Evolutionary conservation across 2,888 invertebrate genomes (phyloP).

Genomic region (Drosophila vallismaia): DNA sequence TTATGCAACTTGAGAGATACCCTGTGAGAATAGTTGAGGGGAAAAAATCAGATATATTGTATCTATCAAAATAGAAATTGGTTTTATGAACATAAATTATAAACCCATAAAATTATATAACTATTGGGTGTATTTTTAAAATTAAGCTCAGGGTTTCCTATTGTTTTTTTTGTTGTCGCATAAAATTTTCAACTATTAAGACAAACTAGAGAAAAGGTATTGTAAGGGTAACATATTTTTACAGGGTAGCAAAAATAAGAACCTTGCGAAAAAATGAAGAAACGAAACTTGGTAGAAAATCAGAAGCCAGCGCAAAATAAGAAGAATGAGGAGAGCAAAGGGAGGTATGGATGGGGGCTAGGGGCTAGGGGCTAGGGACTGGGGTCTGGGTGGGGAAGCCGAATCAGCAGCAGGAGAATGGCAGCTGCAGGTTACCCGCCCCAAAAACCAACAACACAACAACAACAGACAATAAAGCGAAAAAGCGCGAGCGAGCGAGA

Average conservation of each 20-base stretch:
- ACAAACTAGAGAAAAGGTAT: no score
- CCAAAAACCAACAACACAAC: slow-evolving; percentile 29
- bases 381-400: neutral
- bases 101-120: neutral
- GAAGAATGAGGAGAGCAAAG: slow-evolving; percentile 1
- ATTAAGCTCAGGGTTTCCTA: no score
- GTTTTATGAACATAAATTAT: neutral
- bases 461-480: slow-evolving; percentile 9
- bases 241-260: neutral
- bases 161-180: no score
- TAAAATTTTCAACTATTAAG: no score
- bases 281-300: slow-evolving; percentile 6
- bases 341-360: neutral
- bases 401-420: slow-evolving; percentile 27
- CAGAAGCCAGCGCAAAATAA: slow-evolving; percentile 10
- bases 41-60: no score
- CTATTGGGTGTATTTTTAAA: no score
- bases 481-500: slow-evolving; percentile 1
- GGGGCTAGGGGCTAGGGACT: neutral
- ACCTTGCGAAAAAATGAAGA: neutral
- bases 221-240: neutral
- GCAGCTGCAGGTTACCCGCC: slow-evolving; percentile 40
- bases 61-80: neutral
- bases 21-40: neutral
- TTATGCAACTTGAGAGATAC: slow-evolving; percentile 1